phyloP scores from a whole-genome alignment of 64 coral and sea anemone genomes.

The Pocillopora verrucosa region DNA sequence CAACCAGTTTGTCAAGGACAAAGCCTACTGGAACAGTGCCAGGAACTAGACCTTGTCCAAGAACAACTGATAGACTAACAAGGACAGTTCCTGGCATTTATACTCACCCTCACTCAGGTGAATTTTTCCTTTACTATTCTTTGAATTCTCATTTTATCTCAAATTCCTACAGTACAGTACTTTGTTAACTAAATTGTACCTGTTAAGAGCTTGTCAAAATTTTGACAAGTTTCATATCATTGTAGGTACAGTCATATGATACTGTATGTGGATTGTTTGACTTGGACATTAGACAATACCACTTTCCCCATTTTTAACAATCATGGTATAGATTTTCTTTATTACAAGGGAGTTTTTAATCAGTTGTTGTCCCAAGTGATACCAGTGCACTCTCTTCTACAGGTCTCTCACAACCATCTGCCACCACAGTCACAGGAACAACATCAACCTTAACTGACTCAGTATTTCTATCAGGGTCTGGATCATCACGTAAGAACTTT shows the following conservation, averaged over 20 bases:
- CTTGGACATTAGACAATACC: too few species aligned
- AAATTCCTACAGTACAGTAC: too few species aligned
- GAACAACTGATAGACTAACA: background rate
- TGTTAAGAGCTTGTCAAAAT: too few species aligned
- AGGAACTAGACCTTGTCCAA: background rate
- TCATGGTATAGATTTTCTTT: background rate
- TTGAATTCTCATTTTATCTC: background rate
- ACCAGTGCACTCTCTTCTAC: background rate
- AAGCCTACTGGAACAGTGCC: background rate
- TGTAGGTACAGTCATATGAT: too few species aligned
- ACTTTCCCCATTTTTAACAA: too few species aligned
- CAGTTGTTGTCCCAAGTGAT: background rate
- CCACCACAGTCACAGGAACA: background rate
- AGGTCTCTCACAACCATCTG: background rate
- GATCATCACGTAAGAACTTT: slow-evolving; percentile 12
- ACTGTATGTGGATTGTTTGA: too few species aligned
- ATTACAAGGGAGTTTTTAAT: background rate
- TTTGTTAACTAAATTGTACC: too few species aligned
- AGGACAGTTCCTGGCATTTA: background rate
- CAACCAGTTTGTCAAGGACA: background rate
- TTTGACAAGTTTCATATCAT: too few species aligned
- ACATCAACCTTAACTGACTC: slow-evolving; percentile 40
- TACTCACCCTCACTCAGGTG: background rate
- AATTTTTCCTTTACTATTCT: background rate
- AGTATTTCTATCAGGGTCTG: slow-evolving; percentile 29